These are phyloP conservation scores for Galemys pyrenaicus DNA, from an alignment of 2,113 vertebrate species.

Conservation along the genomic window DNA sequence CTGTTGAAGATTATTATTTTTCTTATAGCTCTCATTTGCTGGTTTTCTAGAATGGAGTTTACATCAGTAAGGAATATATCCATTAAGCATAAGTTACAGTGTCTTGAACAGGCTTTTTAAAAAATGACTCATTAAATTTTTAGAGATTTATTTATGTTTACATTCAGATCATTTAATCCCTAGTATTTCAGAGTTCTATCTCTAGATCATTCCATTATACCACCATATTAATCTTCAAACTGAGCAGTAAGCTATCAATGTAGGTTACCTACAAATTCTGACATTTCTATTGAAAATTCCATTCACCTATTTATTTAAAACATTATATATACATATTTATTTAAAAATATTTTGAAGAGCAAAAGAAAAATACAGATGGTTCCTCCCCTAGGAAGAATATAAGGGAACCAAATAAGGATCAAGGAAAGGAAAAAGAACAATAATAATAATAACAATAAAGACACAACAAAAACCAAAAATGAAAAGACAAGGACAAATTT, in stretches of 20 bases:
- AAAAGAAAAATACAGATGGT: no score
- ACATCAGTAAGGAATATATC: conserved; percentile 71
- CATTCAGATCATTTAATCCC: conserved; percentile 71
- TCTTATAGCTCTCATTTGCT: conserved; percentile 78
- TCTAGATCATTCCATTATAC: not conserved
- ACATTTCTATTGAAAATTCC: not conserved
- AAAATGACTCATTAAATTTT: conserved; percentile 77
- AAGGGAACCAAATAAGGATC: no score
- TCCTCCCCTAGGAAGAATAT: no score
- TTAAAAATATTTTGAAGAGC: not conserved
- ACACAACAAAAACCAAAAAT: no score
- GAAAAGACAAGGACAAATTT: no score
- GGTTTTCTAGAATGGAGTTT: conserved; percentile 70
- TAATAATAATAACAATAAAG: no score
- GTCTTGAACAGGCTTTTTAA: conserved; percentile 76
- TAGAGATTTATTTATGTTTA: conserved; percentile 74
- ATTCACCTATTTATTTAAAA: not conserved
- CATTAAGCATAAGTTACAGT: conserved; percentile 77
- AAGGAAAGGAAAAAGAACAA: no score
- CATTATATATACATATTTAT: not conserved
- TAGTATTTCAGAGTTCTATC: conserved; percentile 57
- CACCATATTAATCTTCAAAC: not conserved
- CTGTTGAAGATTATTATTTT: conserved; percentile 76
- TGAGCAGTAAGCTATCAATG: not conserved
- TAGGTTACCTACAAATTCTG: not conserved